A percentile compares a stretch with the other conserved stretches of the same genome.
Conservation (phyloP, 1,140 invertebrate species). For the Pinna nobilis region DNA sequence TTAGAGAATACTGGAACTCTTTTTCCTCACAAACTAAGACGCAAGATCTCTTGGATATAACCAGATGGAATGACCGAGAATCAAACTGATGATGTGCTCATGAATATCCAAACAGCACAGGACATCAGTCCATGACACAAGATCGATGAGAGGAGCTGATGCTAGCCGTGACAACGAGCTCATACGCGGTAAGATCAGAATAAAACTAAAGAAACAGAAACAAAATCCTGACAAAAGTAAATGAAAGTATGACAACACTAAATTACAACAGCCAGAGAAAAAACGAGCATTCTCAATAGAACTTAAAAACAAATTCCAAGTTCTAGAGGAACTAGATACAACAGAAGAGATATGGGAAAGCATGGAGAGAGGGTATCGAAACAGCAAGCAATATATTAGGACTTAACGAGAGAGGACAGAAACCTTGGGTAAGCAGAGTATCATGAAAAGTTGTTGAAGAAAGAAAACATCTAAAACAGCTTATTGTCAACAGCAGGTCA, state of each 20-base stretch:
- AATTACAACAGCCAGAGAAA: slow-evolving; percentile 25
- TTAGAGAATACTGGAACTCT: slow-evolving; percentile 82
- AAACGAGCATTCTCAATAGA: slow-evolving; percentile 19
- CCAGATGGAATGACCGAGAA: slow-evolving; percentile 37
- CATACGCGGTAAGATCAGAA: slow-evolving; percentile 28
- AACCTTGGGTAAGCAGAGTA: slow-evolving; percentile 20
- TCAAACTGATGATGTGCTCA: slow-evolving; percentile 37
- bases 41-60: slow-evolving; percentile 26
- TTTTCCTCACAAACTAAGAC: slow-evolving; percentile 77
- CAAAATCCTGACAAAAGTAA: not conserved
- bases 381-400: slow-evolving; percentile 20
- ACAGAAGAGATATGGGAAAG: slow-evolving; percentile 17
- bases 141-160: slow-evolving; percentile 28
- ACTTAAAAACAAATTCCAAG: slow-evolving; percentile 21
- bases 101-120: slow-evolving; percentile 33
- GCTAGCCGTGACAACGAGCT: slow-evolving; percentile 21
- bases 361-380: slow-evolving; percentile 20
- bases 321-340: not conserved
- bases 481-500: slow-evolving; percentile 11
- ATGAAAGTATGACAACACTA: slow-evolving; percentile 9
- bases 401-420: slow-evolving; percentile 25
- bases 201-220: slow-evolving; percentile 14
- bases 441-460: slow-evolving; percentile 9
- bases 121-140: slow-evolving; percentile 28
- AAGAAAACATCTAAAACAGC: slow-evolving; percentile 15